Evolutionary conservation across 1,140 invertebrate genomes (phyloP).

Genomic region (Dreissena rostriformis): DNA sequence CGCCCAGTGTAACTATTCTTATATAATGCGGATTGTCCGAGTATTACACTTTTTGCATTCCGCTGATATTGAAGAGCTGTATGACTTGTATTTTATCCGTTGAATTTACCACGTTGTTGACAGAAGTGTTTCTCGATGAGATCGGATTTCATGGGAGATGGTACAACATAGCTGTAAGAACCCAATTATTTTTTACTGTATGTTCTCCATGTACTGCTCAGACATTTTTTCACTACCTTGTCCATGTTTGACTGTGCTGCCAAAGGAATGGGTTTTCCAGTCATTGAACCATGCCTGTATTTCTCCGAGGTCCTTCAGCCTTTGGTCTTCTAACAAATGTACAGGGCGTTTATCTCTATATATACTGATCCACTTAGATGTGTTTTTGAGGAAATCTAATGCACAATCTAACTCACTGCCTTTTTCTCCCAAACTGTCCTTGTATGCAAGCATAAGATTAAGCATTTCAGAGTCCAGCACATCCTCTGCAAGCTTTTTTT

Average conservation of each 20-base stretch:
- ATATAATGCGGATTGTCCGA: slow-evolving; percentile 10
- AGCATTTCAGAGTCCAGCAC: slow-evolving; percentile 41
- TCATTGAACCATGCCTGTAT: slow-evolving; percentile 2
- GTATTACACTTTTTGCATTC: slow-evolving; percentile 27
- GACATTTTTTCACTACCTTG: slow-evolving; percentile 35
- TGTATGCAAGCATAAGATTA: slow-evolving; percentile 31
- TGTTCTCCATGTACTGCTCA: slow-evolving; percentile 30
- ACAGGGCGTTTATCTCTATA: slow-evolving; percentile 37
- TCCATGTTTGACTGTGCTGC: too few species aligned
- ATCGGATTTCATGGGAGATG: slow-evolving; percentile 3
- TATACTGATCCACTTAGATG: slow-evolving; percentile 27
- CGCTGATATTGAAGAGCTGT: slow-evolving; percentile 19
- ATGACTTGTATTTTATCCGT: slow-evolving; percentile 40
- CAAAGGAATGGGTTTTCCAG: too few species aligned
- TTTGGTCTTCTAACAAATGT: not conserved
- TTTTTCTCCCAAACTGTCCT: slow-evolving; percentile 12
- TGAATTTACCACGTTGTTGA: slow-evolving; percentile 27
- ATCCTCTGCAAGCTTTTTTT: slow-evolving; percentile 54
- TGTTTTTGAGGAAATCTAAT: slow-evolving; percentile 39
- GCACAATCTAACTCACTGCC: slow-evolving; percentile 12
- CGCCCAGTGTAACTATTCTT: too few species aligned
- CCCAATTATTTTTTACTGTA: slow-evolving; percentile 7
- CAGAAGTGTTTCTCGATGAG: slow-evolving; percentile 45
- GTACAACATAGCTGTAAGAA: slow-evolving; percentile 18
- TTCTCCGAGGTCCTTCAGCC: not conserved